phyloP scores from a whole-genome alignment of 2,113 vertebrate species.

The Sapajus apella region DNA sequence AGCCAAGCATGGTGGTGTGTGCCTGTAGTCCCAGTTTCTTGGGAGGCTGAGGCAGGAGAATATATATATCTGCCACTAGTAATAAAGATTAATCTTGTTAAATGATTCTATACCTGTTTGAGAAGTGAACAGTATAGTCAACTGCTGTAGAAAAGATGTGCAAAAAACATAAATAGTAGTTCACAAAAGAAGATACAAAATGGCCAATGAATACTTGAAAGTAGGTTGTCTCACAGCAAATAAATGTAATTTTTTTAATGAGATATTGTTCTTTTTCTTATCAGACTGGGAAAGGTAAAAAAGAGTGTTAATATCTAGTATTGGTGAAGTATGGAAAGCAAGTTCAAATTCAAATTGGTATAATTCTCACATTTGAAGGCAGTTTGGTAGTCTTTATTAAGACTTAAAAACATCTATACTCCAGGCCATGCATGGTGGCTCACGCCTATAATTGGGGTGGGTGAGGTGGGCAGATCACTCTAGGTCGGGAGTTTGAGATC shows the following conservation, averaged over 20 bases:
- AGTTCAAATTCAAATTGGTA: background rate
- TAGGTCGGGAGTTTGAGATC: too few species aligned
- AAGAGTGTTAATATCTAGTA: background rate
- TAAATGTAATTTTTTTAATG: background rate
- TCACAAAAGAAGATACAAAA: constrained; percentile 52
- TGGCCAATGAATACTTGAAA: background rate
- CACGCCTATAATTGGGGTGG: too few species aligned
- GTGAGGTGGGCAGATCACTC: too few species aligned
- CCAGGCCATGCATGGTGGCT: too few species aligned
- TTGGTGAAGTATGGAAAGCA: background rate
- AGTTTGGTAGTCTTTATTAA: background rate
- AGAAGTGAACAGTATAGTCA: constrained; percentile 1
- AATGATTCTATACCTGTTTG: background rate
- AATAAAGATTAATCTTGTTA: constrained; percentile 32
- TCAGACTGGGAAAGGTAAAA: background rate
- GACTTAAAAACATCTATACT: background rate
- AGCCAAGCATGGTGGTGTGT: too few species aligned
- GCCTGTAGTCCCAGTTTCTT: too few species aligned
- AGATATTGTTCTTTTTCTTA: background rate
- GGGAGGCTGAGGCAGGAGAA: too few species aligned
- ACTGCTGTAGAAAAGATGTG: background rate
- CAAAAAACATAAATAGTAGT: background rate
- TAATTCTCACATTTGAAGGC: background rate
- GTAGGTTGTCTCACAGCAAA: background rate
- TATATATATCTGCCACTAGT: background rate